A percentile compares a stretch with the other conserved stretches of the same genome.
phyloP scores from a whole-genome alignment of 2,888 invertebrate genomes.

The Notodonta dromedarius region DNA sequence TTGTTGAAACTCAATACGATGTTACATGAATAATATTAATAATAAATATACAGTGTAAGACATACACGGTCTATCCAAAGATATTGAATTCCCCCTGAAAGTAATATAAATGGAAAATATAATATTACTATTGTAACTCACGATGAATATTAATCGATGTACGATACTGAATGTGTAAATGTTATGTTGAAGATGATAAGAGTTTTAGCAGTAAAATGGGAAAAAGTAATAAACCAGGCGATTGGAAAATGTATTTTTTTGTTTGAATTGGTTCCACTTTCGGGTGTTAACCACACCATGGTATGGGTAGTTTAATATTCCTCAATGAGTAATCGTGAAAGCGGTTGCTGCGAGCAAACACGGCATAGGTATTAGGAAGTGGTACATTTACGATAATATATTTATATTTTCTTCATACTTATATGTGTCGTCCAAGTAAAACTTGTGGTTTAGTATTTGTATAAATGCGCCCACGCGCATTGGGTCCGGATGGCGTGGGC shows the following conservation, averaged over 20 bases:
- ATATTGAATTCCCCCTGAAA: conserved; percentile 56
- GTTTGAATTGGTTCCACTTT: conserved; percentile 50
- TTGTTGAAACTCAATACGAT: conserved; percentile 73
- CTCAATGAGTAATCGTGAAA: conserved; percentile 4
- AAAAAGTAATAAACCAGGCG: conserved; percentile 75
- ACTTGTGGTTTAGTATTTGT: conserved; percentile 16
- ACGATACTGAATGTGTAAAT: conserved; percentile 75
- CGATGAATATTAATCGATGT: conserved; percentile 75
- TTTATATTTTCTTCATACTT: conserved; percentile 3
- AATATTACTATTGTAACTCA: conserved; percentile 56
- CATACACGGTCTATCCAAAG: conserved; percentile 58
- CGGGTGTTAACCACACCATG: not conserved
- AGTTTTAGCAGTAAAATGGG: conserved; percentile 69
- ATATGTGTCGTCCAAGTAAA: not conserved
- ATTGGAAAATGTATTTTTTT: conserved; percentile 65
- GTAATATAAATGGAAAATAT: conserved; percentile 42
- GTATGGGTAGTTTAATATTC: not conserved
- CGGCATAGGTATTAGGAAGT: conserved; percentile 2
- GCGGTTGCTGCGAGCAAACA: not conserved
- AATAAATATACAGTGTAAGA: conserved; percentile 38
- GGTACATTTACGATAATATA: conserved; percentile 7
- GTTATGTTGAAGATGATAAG: conserved; percentile 70
- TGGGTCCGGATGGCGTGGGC: conserved; percentile 37
- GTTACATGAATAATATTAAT: conserved; percentile 59
- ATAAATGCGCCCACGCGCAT: conserved; percentile 12